phyloP scores from a whole-genome alignment of 2,797 vertebrate genomes.

The Centropyge bicolor region DNA sequence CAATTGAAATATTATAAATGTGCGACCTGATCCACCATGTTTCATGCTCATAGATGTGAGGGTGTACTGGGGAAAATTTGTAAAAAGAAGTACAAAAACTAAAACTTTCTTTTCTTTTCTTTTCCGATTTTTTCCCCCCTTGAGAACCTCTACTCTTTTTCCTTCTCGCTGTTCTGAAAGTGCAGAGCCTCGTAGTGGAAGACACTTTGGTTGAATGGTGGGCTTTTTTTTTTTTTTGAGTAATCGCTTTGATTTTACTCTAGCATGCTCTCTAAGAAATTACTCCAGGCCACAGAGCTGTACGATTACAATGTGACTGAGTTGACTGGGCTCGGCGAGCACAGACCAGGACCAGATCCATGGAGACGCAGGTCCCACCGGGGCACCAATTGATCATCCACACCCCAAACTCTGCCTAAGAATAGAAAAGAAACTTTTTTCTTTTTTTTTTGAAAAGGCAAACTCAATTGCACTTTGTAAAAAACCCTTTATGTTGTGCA shows the following conservation, averaged over 20 bases:
- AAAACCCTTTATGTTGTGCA: neutral
- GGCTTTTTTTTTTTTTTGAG: slow-evolving; percentile 62
- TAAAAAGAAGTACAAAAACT: slow-evolving; percentile 3
- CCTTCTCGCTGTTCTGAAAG: slow-evolving; percentile 22
- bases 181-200: slow-evolving; percentile 25
- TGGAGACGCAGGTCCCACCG: slow-evolving; percentile 59
- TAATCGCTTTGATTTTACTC: slow-evolving; percentile 69
- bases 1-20: slow-evolving; percentile 45
- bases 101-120: neutral
- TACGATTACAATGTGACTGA: slow-evolving; percentile 55
- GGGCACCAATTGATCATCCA: slow-evolving; percentile 51
- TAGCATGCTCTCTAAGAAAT: slow-evolving; percentile 57
- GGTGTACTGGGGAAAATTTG: neutral
- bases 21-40: slow-evolving; percentile 3
- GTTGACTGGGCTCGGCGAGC: slow-evolving; percentile 52
- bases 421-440: slow-evolving; percentile 1
- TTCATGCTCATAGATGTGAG: slow-evolving; percentile 22
- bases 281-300: slow-evolving; percentile 43
- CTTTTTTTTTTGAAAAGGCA: neutral
- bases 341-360: slow-evolving; percentile 23
- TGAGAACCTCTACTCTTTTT: slow-evolving; percentile 13
- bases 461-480: neutral
- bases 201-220: slow-evolving; percentile 40
- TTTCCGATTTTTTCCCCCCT: neutral
- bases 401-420: neutral